Conservation (phyloP, 35 echinoderm and acorn worm genomes). For the Holothuria glaberrima region DNA sequence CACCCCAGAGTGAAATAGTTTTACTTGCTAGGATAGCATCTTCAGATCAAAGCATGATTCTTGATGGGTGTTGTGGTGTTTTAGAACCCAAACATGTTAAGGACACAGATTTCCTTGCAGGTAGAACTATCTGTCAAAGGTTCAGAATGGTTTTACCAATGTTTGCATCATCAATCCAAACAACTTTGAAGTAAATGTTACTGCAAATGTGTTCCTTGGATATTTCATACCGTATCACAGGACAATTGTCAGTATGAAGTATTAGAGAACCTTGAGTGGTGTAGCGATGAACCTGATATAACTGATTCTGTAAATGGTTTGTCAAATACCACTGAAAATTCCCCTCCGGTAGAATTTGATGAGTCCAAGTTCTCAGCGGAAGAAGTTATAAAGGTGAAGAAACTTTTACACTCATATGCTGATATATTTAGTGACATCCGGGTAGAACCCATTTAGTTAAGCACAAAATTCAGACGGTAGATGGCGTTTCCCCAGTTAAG, state of each 20-base stretch:
- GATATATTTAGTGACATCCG: slow-evolving; percentile 17
- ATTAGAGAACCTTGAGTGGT: background rate
- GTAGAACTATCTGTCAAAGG: background rate
- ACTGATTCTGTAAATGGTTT: background rate
- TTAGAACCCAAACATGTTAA: background rate
- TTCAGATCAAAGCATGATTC: background rate
- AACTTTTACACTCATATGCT: background rate
- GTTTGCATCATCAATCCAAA: slow-evolving; percentile 1
- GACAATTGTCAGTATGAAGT: slow-evolving; percentile 16
- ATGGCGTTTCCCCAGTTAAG: background rate
- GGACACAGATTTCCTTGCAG: background rate
- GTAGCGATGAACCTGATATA: background rate
- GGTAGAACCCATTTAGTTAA: slow-evolving; percentile 1
- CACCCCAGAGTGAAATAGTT: background rate
- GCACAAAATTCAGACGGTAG: background rate
- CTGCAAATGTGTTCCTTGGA: background rate
- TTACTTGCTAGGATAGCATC: background rate
- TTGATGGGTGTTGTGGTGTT: slow-evolving; percentile 7
- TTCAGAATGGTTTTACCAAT: slow-evolving; percentile 23
- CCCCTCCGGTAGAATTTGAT: background rate
- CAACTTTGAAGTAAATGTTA: background rate
- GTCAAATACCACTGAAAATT: background rate
- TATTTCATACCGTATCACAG: background rate
- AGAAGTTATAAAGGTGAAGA: background rate
- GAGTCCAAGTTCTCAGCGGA: slow-evolving; percentile 1